phyloP scores from a whole-genome alignment of 2,888 invertebrate genomes.

The Monochamus alternatus region DNA sequence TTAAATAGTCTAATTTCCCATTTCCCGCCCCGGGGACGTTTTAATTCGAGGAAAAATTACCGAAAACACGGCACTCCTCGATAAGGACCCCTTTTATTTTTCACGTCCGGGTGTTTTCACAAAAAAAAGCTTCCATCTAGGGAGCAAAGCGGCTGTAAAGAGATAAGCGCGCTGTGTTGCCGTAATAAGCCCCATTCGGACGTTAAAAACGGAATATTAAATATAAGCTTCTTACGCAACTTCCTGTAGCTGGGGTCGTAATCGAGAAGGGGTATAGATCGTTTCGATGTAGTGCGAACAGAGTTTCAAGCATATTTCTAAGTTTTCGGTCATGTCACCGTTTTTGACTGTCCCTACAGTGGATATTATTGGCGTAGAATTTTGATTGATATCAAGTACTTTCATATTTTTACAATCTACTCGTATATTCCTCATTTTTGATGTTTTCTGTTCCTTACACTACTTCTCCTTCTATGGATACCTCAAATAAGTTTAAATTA shows the following conservation, averaged over 20 bases:
- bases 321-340: too few relatives aligned
- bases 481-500: too few relatives aligned
- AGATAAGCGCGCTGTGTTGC: constrained; percentile 36
- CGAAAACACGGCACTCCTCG: constrained; percentile 14
- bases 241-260: constrained; percentile 44
- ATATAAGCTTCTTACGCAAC: constrained; percentile 54
- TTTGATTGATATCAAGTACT: too few relatives aligned
- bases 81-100: constrained; percentile 20
- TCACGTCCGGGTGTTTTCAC: constrained; percentile 30
- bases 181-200: constrained; percentile 46
- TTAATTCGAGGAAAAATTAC: constrained; percentile 31
- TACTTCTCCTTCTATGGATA: too few relatives aligned
- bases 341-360: too few relatives aligned
- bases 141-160: constrained; percentile 34
- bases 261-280: background rate
- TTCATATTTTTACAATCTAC: too few relatives aligned
- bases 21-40: constrained; percentile 22
- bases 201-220: constrained; percentile 55
- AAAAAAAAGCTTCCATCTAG: constrained; percentile 21
- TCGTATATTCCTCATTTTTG: too few relatives aligned
- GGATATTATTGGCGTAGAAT: too few relatives aligned
- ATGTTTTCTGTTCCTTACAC: too few relatives aligned
- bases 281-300: background rate
- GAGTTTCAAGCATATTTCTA: too few relatives aligned
- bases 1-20: constrained; percentile 25